A percentile compares a stretch with the other conserved stretches of the same genome.
These are phyloP conservation scores for Erebia ligea DNA, from an alignment of 2,888 invertebrate species.

Conservation along the genomic window DNA sequence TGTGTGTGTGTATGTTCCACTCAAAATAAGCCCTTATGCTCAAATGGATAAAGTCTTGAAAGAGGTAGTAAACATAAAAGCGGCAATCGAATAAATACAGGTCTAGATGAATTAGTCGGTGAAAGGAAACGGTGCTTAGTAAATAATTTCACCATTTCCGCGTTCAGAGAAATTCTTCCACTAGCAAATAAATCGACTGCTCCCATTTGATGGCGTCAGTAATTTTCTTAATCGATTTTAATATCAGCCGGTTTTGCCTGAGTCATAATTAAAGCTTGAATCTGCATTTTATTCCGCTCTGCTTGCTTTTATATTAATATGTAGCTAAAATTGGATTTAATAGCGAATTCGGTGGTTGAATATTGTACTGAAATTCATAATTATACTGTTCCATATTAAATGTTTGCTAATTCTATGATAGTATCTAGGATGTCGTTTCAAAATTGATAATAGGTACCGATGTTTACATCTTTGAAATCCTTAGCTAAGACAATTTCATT, in stretches of 20 bases:
- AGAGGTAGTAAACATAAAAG: neutral
- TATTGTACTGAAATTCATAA: constrained; percentile 5
- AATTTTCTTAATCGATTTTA: constrained; percentile 40
- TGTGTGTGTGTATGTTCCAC: too few relatives aligned
- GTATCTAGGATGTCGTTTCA: neutral
- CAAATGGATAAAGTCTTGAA: neutral
- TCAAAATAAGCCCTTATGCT: too few relatives aligned
- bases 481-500: neutral
- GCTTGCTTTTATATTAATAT: constrained; percentile 32
- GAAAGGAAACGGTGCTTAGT: constrained; percentile 22
- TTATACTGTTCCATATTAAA: neutral
- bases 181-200: constrained; percentile 38
- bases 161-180: constrained; percentile 30
- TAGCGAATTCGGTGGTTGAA: constrained; percentile 2
- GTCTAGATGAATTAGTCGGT: constrained; percentile 16
- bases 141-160: constrained; percentile 31
- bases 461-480: neutral
- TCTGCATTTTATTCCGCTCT: constrained; percentile 34
- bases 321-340: constrained; percentile 23
- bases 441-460: neutral
- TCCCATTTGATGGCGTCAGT: constrained; percentile 31
- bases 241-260: constrained; percentile 34
- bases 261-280: constrained; percentile 35
- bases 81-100: constrained; percentile 3
- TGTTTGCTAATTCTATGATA: neutral